These are phyloP conservation scores for Melanotaenia maccullochi DNA, from an alignment of 2,797 vertebrate genomes.

Conservation along the genomic window DNA sequence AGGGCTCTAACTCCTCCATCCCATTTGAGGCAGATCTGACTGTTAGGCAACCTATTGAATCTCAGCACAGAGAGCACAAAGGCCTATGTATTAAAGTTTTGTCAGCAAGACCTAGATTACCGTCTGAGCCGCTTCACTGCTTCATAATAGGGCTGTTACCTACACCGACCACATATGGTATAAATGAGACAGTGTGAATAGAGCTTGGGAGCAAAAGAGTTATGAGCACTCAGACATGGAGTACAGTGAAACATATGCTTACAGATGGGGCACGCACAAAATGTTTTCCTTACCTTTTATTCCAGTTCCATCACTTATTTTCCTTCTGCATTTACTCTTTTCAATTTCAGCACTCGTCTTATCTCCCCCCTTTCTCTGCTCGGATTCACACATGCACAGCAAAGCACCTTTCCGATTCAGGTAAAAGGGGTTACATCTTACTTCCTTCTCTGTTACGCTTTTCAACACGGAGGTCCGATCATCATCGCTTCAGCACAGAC, in stretches of 20 bases:
- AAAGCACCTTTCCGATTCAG: conserved; percentile 14
- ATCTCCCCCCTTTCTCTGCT: conserved; percentile 34
- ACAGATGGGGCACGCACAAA: not conserved
- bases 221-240: conserved; percentile 1
- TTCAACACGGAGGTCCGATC: conserved; percentile 50
- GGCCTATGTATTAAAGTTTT: conserved; percentile 68
- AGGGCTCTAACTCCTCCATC: conserved; percentile 71
- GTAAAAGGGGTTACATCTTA: conserved; percentile 41
- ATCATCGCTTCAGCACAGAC: conserved; percentile 25
- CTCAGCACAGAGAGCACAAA: conserved; percentile 53
- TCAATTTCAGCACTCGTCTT: conserved; percentile 1
- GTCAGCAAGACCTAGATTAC: conserved; percentile 64
- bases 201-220: not conserved
- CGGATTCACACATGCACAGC: conserved; percentile 1
- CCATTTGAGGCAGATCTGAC: conserved; percentile 43
- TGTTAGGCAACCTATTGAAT: conserved; percentile 70
- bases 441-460: conserved; percentile 50
- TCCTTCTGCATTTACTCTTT: conserved; percentile 2
- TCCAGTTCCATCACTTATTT: conserved; percentile 8
- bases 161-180: conserved; percentile 28
- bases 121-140: conserved; percentile 64
- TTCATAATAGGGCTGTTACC: conserved; percentile 72
- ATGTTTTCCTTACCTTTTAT: conserved; percentile 20
- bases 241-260: conserved; percentile 4
- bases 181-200: conserved; percentile 22